Percentiles rank a stretch among this genome's conserved stretches.
phyloP scores from a whole-genome alignment of 2,888 invertebrate genomes.

The Tetheella fluctuosa region DNA sequence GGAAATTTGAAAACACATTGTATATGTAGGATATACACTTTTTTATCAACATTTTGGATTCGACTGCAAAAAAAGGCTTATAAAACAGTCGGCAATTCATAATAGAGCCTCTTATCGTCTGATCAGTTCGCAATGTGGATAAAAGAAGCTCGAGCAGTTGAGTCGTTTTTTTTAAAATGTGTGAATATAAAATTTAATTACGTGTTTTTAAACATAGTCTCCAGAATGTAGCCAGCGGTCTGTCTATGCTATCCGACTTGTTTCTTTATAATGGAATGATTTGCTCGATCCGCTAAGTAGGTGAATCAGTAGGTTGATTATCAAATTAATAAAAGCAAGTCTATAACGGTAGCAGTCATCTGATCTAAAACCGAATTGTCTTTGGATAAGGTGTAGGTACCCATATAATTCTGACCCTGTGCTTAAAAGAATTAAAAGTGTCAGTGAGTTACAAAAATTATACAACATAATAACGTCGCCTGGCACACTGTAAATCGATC shows the following conservation, averaged over 20 bases:
- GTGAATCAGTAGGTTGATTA: too few species aligned
- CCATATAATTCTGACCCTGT: not conserved
- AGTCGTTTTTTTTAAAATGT: conserved; percentile 31
- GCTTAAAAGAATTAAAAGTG: not conserved
- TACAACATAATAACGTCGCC: conserved; percentile 24
- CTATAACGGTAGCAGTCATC: too few species aligned
- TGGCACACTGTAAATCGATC: conserved; percentile 29
- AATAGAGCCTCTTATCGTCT: conserved; percentile 48
- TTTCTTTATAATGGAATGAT: not conserved
- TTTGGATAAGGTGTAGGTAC: not conserved
- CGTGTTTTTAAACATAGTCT: conserved; percentile 13
- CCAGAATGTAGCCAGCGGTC: not conserved
- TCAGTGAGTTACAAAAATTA: conserved; percentile 4
- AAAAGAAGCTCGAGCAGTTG: conserved; percentile 38
- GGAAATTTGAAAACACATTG: conserved; percentile 32
- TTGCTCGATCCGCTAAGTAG: not conserved
- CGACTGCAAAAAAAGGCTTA: conserved; percentile 38
- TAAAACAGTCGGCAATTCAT: conserved; percentile 51
- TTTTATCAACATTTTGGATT: conserved; percentile 36
- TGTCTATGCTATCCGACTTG: not conserved
- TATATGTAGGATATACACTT: conserved; percentile 21
- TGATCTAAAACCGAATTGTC: not conserved
- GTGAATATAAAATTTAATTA: conserved; percentile 45
- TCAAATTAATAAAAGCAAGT: too few species aligned
- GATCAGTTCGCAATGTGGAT: conserved; percentile 47